A percentile compares a stretch with the other conserved stretches of the same genome.
phyloP scores from a whole-genome alignment of 2,797 vertebrate species.

The Euphonia xanthogaster region DNA sequence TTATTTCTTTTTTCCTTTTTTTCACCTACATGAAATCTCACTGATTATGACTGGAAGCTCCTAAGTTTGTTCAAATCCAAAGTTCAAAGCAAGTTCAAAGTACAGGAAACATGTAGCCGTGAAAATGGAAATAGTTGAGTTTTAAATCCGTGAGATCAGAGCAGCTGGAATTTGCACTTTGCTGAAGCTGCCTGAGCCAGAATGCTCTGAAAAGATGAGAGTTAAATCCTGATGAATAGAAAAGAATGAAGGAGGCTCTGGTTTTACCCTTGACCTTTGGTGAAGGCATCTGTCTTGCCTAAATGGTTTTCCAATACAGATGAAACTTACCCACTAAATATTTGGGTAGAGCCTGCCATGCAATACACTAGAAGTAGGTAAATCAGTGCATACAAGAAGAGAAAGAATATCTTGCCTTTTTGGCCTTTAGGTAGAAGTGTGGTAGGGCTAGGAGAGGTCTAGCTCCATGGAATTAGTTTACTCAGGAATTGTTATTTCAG shows the following conservation, averaged over 20 bases:
- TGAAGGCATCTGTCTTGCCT: neutral
- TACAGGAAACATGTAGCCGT: constrained; percentile 17
- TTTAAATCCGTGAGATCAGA: constrained; percentile 44
- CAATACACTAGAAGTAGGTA: neutral
- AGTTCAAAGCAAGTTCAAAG: constrained; percentile 56
- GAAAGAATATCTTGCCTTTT: neutral
- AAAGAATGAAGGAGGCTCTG: neutral
- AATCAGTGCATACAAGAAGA: neutral
- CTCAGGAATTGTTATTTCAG: neutral
- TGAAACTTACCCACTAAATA: neutral
- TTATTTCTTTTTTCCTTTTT: neutral
- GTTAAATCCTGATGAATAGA: neutral
- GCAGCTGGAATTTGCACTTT: constrained; percentile 24
- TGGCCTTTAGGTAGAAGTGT: neutral
- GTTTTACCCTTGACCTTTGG: neutral
- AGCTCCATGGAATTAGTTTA: neutral
- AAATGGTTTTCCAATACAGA: neutral
- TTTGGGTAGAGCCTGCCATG: neutral
- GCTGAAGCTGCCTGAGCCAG: constrained; percentile 2
- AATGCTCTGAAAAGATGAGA: constrained; percentile 30
- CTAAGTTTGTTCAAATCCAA: constrained; percentile 40
- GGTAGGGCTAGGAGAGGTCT: neutral
- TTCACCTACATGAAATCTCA: neutral
- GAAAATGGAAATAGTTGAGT: constrained; percentile 47
- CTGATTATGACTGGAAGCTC: constrained; percentile 34